These are phyloP conservation scores for Chesias legatella DNA, from an alignment of 2,888 invertebrate species.

Conservation along the genomic window DNA sequence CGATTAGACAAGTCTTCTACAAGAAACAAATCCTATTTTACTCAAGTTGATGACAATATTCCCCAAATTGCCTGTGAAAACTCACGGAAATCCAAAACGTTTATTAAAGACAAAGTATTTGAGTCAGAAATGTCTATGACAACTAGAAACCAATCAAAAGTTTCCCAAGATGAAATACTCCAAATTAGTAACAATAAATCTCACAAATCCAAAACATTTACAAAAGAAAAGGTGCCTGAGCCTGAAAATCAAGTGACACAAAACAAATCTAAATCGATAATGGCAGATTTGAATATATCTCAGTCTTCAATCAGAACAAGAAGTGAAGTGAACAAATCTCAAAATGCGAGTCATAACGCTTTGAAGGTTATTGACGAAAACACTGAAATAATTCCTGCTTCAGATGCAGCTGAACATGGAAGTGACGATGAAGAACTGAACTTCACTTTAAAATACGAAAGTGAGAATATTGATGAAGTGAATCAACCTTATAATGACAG, in stretches of 20 bases:
- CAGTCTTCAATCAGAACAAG: constrained; percentile 13
- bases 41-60: constrained; percentile 1
- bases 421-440: constrained; percentile 19
- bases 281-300: constrained; percentile 13
- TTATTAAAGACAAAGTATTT: constrained; percentile 6
- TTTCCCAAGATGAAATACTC: constrained; percentile 1
- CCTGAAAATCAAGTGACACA: constrained; percentile 1
- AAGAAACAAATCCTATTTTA: neutral
- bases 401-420: constrained; percentile 3
- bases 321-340: constrained; percentile 8
- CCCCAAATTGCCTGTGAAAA: constrained; percentile 2
- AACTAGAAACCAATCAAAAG: neutral
- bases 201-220: constrained; percentile 2
- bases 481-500: neutral
- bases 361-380: neutral
- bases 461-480: constrained; percentile 7
- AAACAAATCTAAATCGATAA: constrained; percentile 11
- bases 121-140: constrained; percentile 5
- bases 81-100: constrained; percentile 12
- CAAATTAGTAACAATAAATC: too few relatives aligned
- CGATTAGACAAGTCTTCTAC: neutral
- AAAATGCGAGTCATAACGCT: constrained; percentile 1
- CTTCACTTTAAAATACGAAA: constrained; percentile 21
- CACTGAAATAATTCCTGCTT: neutral
- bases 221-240: too few relatives aligned